Evolutionary conservation across 2,888 invertebrate species (phyloP).

Genomic region (Pseudoips prasinana): DNA sequence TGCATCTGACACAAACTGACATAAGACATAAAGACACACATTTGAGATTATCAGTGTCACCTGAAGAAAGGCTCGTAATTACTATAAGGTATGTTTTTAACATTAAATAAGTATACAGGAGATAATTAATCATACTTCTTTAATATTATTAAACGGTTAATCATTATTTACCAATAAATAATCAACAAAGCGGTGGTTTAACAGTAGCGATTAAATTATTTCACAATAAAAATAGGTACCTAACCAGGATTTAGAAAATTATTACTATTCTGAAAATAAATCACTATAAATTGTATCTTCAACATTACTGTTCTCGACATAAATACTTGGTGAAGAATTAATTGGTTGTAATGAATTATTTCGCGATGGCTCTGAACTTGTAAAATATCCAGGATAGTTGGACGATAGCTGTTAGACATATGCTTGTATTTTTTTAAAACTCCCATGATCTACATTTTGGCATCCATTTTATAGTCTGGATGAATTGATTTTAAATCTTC

Average conservation of each 20-base stretch:
- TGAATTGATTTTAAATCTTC: constrained; percentile 20
- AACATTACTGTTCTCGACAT: constrained; percentile 24
- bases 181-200: constrained; percentile 10
- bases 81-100: constrained; percentile 23
- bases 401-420: constrained; percentile 15
- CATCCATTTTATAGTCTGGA: constrained; percentile 20
- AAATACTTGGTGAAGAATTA: constrained; percentile 26
- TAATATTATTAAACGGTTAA: constrained; percentile 13
- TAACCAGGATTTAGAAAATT: constrained; percentile 9
- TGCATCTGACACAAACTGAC: constrained; percentile 23
- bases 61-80: constrained; percentile 25
- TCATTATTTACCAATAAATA: constrained; percentile 13
- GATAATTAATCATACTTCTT: constrained; percentile 16
- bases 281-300: constrained; percentile 25
- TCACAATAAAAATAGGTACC: constrained; percentile 12
- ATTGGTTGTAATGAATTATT: constrained; percentile 21
- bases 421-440: constrained; percentile 23
- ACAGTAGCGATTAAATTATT: constrained; percentile 13
- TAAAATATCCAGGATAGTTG: constrained; percentile 25
- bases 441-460: constrained; percentile 22
- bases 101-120: constrained; percentile 13
- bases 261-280: constrained; percentile 19
- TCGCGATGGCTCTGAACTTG: constrained; percentile 27
- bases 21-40: constrained; percentile 21
- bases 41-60: constrained; percentile 23